Evolutionary conservation across 2,113 vertebrate species (phyloP).

Genomic region (Ellobius talpinus): DNA sequence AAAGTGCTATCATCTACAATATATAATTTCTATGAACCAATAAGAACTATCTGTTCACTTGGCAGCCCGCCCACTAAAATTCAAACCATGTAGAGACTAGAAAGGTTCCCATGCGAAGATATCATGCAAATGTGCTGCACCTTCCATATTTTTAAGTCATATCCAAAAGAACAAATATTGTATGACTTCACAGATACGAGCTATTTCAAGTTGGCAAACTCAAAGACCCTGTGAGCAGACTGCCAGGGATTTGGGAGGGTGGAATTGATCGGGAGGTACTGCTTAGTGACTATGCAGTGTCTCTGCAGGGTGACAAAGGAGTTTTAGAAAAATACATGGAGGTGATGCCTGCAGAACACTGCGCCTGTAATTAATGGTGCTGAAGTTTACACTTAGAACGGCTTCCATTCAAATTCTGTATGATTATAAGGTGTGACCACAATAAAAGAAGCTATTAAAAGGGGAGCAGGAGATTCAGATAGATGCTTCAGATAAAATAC

Average conservation of each 20-base stretch:
- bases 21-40: background rate
- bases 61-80: background rate
- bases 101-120: background rate
- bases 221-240: background rate
- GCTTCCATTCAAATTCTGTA: slow-evolving; percentile 14
- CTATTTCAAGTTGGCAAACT: background rate
- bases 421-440: slow-evolving; percentile 25
- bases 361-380: background rate
- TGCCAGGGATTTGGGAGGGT: background rate
- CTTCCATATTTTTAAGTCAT: background rate
- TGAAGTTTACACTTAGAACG: background rate
- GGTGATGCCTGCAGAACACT: background rate
- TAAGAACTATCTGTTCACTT: background rate
- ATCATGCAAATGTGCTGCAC: background rate
- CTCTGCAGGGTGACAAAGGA: background rate
- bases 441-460: slow-evolving; percentile 7
- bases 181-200: background rate
- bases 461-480: background rate
- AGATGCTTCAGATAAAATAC: slow-evolving; percentile 13
- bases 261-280: too few relatives aligned
- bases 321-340: slow-evolving; percentile 6
- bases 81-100: background rate
- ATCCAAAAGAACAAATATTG: background rate
- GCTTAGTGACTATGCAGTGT: background rate
- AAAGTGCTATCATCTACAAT: background rate